Base-by-base conservation (phyloP, 2,888 invertebrate species). In the Ctena decussata region DNA sequence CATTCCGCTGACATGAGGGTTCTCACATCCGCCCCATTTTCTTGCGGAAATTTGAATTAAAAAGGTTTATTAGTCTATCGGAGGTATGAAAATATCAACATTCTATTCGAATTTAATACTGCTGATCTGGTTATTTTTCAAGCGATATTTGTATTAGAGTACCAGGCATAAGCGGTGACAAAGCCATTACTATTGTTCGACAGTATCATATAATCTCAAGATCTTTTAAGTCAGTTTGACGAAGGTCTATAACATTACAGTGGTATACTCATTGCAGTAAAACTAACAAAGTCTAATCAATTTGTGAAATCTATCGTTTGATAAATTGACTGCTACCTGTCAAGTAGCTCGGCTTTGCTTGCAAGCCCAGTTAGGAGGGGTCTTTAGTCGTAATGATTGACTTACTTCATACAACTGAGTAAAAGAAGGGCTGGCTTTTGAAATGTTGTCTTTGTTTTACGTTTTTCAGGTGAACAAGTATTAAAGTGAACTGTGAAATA, bases 251-350 rank as follows among this genome's bases (percentile, higher is more conserved):
- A 65, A 24, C 30, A 35, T 65, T 65, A 35, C 65, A 65, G 65
- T 18, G 18, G 65, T 65, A 65, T 65, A 35, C 35, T 65, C 65
- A 35, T 21, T 35, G 65, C 32, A 35, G 65, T 35, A 65, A 65
- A 65, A 65, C 65, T 65, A 35, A 65, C 65, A 65, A 65, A 65
- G 21, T 35, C 32, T 65, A 65, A 65, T 65, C 65, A 65, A 35
- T 65, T 65, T 32, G 35, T 35, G 65, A 65, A 65, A 65, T 65
- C 65, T 65, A 65, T 65, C 65, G 35, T 65, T 65, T 65, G 65
- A 65, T 65, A 30, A 65, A 65, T 65, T 65, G 65, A 65, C 65
- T 65, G 65, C 30, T 21, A 65, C 65, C 65, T 65, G 65, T 65
- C 65, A 65, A 65, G 65, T 65, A 65, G 65, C 18, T 65, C 65